phyloP scores from a whole-genome alignment of 2,888 invertebrate genomes.

The Resseliella maxima region DNA sequence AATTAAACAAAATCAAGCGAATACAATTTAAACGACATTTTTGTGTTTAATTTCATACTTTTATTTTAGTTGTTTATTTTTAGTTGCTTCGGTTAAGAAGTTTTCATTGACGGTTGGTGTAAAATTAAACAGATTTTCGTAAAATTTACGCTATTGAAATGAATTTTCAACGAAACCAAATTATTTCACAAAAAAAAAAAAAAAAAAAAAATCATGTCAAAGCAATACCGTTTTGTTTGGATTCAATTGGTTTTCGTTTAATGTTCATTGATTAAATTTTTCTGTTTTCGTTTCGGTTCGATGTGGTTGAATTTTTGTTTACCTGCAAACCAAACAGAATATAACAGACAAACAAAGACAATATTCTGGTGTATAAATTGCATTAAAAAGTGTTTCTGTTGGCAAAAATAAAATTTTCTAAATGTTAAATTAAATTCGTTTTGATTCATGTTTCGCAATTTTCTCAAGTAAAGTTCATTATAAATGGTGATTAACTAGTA shows the following conservation, averaged over 20 bases:
- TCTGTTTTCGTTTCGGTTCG: neutral
- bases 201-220: neutral
- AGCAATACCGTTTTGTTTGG: neutral
- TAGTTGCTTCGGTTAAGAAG: neutral
- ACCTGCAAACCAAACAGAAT: neutral
- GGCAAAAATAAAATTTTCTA: neutral
- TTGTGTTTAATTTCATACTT: constrained; percentile 16
- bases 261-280: constrained; percentile 20
- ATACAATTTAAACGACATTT: neutral
- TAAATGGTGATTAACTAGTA: neutral
- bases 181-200: neutral
- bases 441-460: neutral
- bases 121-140: neutral
- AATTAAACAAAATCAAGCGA: neutral
- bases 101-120: constrained; percentile 33
- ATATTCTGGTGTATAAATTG: neutral
- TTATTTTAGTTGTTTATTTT: too few relatives aligned
- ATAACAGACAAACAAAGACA: neutral
- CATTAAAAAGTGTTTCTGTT: constrained; percentile 3
- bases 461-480: neutral
- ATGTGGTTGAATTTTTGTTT: neutral
- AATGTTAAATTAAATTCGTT: neutral
- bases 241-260: neutral
- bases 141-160: neutral
- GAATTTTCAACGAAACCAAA: neutral